phyloP scores from a whole-genome alignment of 2,797 vertebrate genomes.

The Coracias cyanogaster region DNA sequence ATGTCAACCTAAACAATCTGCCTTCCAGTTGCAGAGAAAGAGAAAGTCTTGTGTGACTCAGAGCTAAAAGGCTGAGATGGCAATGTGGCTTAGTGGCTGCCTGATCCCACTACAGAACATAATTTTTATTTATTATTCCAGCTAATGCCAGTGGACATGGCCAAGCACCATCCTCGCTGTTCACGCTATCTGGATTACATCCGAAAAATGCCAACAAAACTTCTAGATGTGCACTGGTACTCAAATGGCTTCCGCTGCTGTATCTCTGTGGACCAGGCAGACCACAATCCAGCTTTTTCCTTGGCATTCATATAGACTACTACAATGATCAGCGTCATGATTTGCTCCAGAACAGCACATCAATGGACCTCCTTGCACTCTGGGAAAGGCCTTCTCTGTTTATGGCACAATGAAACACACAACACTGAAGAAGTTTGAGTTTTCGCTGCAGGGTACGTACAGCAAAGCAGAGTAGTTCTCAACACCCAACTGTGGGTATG shows the following conservation, averaged over 20 bases:
- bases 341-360: background rate
- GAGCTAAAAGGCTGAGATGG: constrained; percentile 4
- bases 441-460: background rate
- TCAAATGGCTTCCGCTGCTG: background rate
- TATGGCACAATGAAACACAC: background rate
- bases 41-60: background rate
- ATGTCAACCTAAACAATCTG: constrained; percentile 70
- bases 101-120: background rate
- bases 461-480: background rate
- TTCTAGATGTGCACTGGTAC: background rate
- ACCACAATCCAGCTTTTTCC: background rate
- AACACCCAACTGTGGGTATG: fast-evolving
- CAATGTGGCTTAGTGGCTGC: background rate
- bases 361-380: background rate
- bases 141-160: background rate
- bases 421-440: background rate
- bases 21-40: constrained; percentile 50
- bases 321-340: background rate
- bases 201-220: background rate
- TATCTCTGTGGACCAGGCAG: background rate
- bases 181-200: background rate
- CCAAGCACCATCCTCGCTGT: background rate
- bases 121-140: background rate
- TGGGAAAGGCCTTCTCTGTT: background rate
- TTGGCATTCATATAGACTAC: fast-evolving